Base-by-base conservation (phyloP, 2,888 invertebrate genomes). In the Disparrhopalites patrizii region DNA sequence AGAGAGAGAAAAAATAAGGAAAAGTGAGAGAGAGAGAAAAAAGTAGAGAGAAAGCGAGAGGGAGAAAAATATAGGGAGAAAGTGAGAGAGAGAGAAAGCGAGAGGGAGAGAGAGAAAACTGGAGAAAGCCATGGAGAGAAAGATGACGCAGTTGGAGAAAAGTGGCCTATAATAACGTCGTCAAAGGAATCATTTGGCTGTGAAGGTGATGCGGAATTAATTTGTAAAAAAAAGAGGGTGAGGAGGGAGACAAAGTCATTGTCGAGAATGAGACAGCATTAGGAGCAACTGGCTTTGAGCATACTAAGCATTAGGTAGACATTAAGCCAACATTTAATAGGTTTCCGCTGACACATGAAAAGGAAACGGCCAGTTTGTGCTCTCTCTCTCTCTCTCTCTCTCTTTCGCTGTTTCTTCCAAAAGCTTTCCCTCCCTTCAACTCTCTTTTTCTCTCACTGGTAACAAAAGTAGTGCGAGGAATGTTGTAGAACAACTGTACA, bases 161-260 rank as follows among this genome's bases (percentile, higher is more conserved):
- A 61, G 60, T 61, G 51, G 60, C 50, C 50, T 61, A 50, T 61
- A 61, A 61, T 61, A 50, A 31, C 50, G 15, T 61, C 47, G 60
- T 61, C 38, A 58, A 40, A 40, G 58, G 58, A 40, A 58, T 58
- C 58, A 58, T 58, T 58, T 58, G 31, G 33, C 60, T 61, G 60
- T 61, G 60, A 61, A 61, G 60, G 60, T 61, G 60, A 61, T 61
- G 60, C 60, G 60, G 60, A 61, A 61, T 61, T 61, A 61, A 61
- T 61, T 61, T 61, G 60, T 61, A 43, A 28, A 31, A 55, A 55
- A 55, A 33, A 20, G 28, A n/a, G 33, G 18, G 56, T 13, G 23
- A 56, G 18, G 28, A n/a, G 33, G 18, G 56, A 15, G 23, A 56
- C 15, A 40, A 43, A 58, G 60, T 43, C 60, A 63, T 63, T 63